Evolutionary conservation across 2,888 invertebrate genomes (phyloP), one percentile per base, ranked within the genome.

Genomic region (Cremastinae sp.): DNA sequence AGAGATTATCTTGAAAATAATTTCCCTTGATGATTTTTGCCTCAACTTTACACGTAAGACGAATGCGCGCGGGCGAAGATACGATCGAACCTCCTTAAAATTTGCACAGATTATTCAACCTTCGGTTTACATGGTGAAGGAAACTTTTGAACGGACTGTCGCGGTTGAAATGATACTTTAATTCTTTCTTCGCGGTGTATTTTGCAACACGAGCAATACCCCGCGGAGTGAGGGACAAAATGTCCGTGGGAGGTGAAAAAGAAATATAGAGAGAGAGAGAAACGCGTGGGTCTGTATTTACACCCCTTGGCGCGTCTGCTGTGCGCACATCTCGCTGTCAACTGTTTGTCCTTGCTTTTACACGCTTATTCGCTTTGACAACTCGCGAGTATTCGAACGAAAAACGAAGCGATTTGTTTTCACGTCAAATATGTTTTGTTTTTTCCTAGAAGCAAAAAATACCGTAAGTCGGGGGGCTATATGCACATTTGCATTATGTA

Each of bases 171-270:
- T n/a, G n/a, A n/a, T n/a, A n/a, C 38, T 64, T 20, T 53, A 9
- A 54, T 20, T 8, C 14, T 41, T 12, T 66, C 65, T 58, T 45
- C 12, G 28, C 43, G 45, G 28, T 56, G 22, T 65, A 49, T 65
- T 53, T 65, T 65, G 51, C 65, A 65, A 43, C 65, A 8, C 18
- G 65, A 70, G 73, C 74, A 68, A 62, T 53, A 65, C 58, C 71
- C 56, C 58, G 71, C 54, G 68, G 64, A 41, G 43, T 8, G 51
- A 54, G 64, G 69, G 68, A 73, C 56, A 10, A 34, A 81, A 80
- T 74, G 75, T 78, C 81, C 84, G 84, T 84, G 84, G 84, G 84
- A 84, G 84, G 83, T 80, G 70, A 79, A 79, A 83, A 81, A 71
- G 70, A 53, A 18, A 41, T 41, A 66, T 58, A 18, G 28, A 74